A percentile compares a stretch with the other conserved stretches of the same genome.
phyloP scores from a whole-genome alignment of 2,888 invertebrate genomes.

The Lepidocyrtoides sp. region DNA sequence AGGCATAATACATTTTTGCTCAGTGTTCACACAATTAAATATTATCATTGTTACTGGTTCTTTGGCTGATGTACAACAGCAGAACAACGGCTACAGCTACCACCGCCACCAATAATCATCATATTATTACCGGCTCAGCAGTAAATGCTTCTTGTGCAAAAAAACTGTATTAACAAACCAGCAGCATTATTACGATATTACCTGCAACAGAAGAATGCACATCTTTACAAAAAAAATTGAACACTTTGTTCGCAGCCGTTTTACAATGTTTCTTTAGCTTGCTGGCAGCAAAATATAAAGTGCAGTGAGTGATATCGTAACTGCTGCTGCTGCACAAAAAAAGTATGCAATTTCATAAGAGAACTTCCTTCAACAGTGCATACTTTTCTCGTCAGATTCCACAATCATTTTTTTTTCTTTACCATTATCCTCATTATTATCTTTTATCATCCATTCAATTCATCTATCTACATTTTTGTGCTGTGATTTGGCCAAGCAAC shows the following conservation, averaged over 20 bases:
- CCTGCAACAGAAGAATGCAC: background rate
- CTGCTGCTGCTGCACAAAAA: no score
- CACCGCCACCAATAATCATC: conserved; percentile 2
- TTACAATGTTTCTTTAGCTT: no score
- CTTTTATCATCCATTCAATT: background rate
- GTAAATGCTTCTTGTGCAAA: background rate
- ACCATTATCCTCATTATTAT: background rate
- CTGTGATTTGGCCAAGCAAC: conserved; percentile 13
- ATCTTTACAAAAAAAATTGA: conserved; percentile 16
- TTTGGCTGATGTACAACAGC: background rate
- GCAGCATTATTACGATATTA: background rate
- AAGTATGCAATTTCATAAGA: background rate
- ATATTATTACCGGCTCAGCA: no score
- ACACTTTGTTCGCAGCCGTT: no score
- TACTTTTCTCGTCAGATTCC: conserved; percentile 14
- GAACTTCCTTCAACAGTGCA: conserved; percentile 56
- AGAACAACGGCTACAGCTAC: background rate
- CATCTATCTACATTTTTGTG: background rate
- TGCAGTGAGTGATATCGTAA: conserved; percentile 26
- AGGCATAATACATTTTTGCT: background rate
- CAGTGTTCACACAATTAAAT: conserved; percentile 18
- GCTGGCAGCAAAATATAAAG: background rate
- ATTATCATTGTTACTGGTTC: background rate
- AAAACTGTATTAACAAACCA: background rate
- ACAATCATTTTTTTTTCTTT: conserved; percentile 47